phyloP scores from a whole-genome alignment of 2,888 invertebrate species.

The Hyposoter didymator region DNA sequence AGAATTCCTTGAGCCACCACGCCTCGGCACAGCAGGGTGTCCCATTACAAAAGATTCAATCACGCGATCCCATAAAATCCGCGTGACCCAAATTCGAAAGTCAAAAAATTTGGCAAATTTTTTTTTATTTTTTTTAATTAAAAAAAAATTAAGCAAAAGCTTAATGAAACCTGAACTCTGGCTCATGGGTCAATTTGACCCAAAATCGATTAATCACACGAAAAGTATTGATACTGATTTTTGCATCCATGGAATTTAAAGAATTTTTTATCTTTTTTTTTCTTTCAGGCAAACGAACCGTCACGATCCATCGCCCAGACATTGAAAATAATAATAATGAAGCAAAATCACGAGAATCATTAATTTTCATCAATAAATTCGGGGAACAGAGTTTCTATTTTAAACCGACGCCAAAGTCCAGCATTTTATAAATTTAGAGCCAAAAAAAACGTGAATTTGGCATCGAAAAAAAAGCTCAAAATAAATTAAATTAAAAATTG shows the following conservation, averaged over 20 bases:
- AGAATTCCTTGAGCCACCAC: neutral
- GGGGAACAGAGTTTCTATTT: neutral
- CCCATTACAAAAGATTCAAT: neutral
- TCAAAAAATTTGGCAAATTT: neutral
- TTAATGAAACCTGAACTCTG: no score
- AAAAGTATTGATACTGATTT: no score
- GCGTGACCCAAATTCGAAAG: neutral
- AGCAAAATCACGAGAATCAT: neutral
- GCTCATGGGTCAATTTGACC: no score
- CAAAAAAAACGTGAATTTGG: neutral
- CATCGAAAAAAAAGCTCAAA: neutral
- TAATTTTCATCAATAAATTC: neutral
- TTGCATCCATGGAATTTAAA: no score
- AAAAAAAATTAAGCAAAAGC: no score
- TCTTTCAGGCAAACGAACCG: neutral
- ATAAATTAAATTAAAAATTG: neutral
- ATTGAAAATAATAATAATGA: neutral
- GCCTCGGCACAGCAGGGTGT: neutral
- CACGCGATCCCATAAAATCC: neutral
- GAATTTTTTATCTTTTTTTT: neutral
- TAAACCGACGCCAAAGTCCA: neutral
- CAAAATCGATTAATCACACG: no score
- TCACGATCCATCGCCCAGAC: neutral
- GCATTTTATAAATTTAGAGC: neutral
- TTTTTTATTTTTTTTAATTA: no score